Evolutionary conservation across 2,888 invertebrate species (phyloP).

Genomic region (Steinernema hermaphroditum): DNA sequence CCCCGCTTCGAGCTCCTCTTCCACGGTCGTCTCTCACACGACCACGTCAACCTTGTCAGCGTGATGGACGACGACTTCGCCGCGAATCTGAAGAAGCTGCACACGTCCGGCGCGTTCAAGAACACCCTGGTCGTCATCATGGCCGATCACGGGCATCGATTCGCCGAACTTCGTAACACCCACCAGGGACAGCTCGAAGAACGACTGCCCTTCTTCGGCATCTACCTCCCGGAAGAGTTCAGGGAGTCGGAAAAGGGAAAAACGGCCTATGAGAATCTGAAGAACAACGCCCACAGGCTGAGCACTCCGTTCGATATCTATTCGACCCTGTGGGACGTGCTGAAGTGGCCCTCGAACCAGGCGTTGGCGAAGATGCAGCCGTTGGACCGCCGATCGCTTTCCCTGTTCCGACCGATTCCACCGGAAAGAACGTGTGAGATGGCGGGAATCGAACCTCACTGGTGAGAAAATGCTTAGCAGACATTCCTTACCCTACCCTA

Average conservation of each 20-base stretch:
- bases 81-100: constrained; percentile 46
- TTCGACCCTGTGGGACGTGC: constrained; percentile 78
- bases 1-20: neutral
- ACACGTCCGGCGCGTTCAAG: constrained; percentile 72
- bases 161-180: constrained; percentile 79
- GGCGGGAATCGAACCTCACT: constrained; percentile 88
- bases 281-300: constrained; percentile 68
- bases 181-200: constrained; percentile 86
- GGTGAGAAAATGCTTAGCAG: too few species aligned
- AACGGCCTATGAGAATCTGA: constrained; percentile 42
- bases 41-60: constrained; percentile 80
- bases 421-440: constrained; percentile 73
- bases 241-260: neutral
- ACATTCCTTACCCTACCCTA: too few species aligned
- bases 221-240: constrained; percentile 48
- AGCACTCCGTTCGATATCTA: constrained; percentile 80
- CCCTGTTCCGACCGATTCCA: constrained; percentile 46
- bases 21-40: constrained; percentile 61
- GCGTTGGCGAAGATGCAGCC: neutral
- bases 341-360: constrained; percentile 68
- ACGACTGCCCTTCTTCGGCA: constrained; percentile 79
- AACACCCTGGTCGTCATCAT: constrained; percentile 82
- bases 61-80: constrained; percentile 57
- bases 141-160: constrained; percentile 88
- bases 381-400: constrained; percentile 37